Conservation (phyloP, 2,113 vertebrate species). For the Zosterops japonicus region DNA sequence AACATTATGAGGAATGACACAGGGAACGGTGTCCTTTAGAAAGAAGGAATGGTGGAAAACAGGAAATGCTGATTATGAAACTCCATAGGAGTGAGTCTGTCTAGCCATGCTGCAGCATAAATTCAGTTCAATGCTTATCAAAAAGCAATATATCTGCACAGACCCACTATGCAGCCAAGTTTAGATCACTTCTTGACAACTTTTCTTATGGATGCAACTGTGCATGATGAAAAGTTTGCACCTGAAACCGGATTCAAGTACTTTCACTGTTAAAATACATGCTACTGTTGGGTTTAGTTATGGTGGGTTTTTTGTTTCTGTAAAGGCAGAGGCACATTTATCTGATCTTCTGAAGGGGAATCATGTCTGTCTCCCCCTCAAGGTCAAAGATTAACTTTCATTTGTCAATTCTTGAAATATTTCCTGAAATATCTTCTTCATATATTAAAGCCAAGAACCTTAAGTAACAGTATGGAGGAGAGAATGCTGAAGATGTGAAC, state of each 20-base stretch:
- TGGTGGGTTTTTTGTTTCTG: neutral
- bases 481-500: neutral
- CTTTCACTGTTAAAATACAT: neutral
- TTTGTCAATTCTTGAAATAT: neutral
- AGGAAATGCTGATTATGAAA: neutral
- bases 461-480: neutral
- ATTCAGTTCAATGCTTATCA: neutral
- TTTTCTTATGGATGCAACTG: neutral
- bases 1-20: neutral
- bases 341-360: neutral
- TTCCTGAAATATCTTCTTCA: neutral
- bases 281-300: neutral
- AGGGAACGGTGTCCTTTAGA: neutral
- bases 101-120: neutral
- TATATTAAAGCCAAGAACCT: neutral
- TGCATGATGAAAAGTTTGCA: neutral
- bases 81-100: neutral
- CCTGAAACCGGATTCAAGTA: neutral
- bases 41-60: neutral
- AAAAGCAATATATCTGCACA: neutral
- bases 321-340: neutral
- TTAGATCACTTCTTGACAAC: conserved; percentile 13
- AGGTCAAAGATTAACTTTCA: neutral
- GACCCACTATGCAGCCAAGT: neutral
- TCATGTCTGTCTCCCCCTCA: neutral